These are phyloP conservation scores for Sylvilagus bachmani DNA, from an alignment of 2,113 vertebrate species.

Conservation along the genomic window DNA sequence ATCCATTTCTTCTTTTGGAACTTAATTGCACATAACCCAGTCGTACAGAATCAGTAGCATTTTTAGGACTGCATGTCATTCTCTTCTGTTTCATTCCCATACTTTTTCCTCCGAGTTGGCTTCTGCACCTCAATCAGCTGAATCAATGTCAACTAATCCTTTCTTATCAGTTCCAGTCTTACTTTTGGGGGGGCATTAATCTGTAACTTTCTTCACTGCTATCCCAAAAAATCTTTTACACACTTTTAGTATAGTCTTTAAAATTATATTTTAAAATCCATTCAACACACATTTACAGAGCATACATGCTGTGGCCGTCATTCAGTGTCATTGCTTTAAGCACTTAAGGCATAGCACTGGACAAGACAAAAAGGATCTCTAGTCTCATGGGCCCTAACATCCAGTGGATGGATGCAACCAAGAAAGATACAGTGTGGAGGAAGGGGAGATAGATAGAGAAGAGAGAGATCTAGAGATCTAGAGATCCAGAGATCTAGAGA, in stretches of 20 bases:
- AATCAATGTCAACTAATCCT: not conserved
- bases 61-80: not conserved
- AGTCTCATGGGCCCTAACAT: not conserved
- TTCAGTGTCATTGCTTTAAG: not conserved
- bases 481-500: not conserved
- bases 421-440: too few relatives aligned
- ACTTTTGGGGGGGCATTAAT: not conserved
- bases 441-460: not conserved
- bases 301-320: not conserved
- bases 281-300: not conserved
- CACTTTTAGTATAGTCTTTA: not conserved
- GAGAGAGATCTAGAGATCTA: not conserved
- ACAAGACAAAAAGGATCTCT: not conserved
- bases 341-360: not conserved
- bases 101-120: not conserved
- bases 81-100: not conserved
- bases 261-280: not conserved
- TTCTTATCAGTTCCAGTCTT: not conserved
- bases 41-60: not conserved
- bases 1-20: not conserved
- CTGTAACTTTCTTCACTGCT: not conserved
- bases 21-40: not conserved
- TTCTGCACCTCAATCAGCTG: not conserved
- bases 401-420: not conserved
- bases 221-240: not conserved